Conservation (phyloP, 2,888 invertebrate genomes). For the Mythimna lalbum region DNA sequence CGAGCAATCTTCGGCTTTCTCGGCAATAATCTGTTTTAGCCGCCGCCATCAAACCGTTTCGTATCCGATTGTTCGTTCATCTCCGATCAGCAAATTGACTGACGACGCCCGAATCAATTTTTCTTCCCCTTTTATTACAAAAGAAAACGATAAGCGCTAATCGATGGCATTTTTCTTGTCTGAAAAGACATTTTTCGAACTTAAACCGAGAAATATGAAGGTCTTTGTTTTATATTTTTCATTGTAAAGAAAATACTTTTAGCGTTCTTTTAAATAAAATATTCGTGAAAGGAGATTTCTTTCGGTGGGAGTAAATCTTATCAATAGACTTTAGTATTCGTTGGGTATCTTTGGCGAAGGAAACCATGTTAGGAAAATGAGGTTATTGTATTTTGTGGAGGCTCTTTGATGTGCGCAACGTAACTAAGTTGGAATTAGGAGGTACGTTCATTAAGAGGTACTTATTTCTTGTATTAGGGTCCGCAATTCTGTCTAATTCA, state of each 20-base stretch:
- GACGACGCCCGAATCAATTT: conserved; percentile 72
- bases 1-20: conserved; percentile 81
- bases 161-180: conserved; percentile 64
- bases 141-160: conserved; percentile 67
- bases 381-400: conserved; percentile 43
- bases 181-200: conserved; percentile 56
- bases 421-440: conserved; percentile 35
- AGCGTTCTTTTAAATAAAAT: conserved; percentile 38
- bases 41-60: conserved; percentile 73
- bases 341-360: conserved; percentile 25
- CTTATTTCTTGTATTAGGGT: conserved; percentile 16
- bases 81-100: conserved; percentile 74
- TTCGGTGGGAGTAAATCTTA: conserved; percentile 32
- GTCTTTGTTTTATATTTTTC: conserved; percentile 56
- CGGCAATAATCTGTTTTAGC: conserved; percentile 80
- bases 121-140: conserved; percentile 68
- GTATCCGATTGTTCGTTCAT: conserved; percentile 72
- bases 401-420: conserved; percentile 37
- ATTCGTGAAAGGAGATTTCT: conserved; percentile 14
- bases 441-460: conserved; percentile 12
- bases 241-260: conserved; percentile 47
- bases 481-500: conserved; percentile 10
- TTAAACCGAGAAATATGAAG: conserved; percentile 55
- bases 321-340: conserved; percentile 43
- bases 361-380: conserved; percentile 50